Percentiles rank a stretch among this genome's conserved stretches.
Conservation (phyloP, 2,113 vertebrate genomes). For the Malurus cyaneus region DNA sequence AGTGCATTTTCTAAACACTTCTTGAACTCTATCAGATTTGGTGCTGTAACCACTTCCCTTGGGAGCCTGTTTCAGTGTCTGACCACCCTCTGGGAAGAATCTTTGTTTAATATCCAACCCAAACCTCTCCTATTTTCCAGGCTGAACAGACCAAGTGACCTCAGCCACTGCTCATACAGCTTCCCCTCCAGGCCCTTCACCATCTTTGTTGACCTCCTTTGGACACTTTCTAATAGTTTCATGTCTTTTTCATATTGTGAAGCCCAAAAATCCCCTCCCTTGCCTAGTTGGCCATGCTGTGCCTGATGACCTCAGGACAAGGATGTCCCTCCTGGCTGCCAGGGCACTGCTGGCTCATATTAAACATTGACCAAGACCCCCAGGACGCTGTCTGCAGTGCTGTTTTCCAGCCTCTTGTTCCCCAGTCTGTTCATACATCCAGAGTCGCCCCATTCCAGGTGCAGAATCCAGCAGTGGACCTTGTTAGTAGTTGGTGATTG, state of each 20-base stretch:
- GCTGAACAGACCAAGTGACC: neutral
- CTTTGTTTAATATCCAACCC: neutral
- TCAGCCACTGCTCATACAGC: neutral
- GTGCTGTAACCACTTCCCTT: neutral
- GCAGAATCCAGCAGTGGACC: neutral
- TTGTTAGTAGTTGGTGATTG: neutral
- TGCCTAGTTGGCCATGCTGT: fast-evolving
- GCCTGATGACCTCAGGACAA: neutral
- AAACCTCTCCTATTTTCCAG: neutral
- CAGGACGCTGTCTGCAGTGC: neutral
- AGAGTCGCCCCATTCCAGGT: neutral
- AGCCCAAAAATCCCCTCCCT: neutral
- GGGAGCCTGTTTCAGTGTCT: neutral
- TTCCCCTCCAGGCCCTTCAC: neutral
- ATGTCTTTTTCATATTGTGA: too few relatives aligned
- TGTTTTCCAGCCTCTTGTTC: neutral
- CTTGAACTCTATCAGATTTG: too few relatives aligned
- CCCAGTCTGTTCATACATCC: neutral
- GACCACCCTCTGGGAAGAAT: neutral
- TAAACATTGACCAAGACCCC: neutral
- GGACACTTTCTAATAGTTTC: too few relatives aligned
- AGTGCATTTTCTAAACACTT: neutral
- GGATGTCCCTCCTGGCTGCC: fast-evolving
- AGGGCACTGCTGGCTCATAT: neutral
- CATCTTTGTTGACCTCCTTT: neutral